Evolutionary conservation across 2,888 invertebrate species (phyloP).

Genomic region (Euproctis similis): DNA sequence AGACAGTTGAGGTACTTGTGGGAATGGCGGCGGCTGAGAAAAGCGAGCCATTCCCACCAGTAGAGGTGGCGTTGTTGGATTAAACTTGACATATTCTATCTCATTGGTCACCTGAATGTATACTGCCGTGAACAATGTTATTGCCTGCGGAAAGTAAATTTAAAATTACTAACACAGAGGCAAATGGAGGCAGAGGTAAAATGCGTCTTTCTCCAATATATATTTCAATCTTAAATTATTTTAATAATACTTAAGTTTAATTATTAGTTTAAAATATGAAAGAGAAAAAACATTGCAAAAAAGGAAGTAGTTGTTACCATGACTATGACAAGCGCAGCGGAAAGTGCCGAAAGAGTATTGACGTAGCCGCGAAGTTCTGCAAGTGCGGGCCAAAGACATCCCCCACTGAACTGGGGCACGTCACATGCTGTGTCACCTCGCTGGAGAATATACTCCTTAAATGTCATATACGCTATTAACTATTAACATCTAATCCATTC

Average conservation of each 20-base stretch:
- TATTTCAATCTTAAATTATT: too few relatives aligned
- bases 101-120: constrained; percentile 43
- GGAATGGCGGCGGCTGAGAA: constrained; percentile 10
- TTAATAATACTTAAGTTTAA: too few relatives aligned
- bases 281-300: too few relatives aligned
- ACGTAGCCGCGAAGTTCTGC: constrained; percentile 45
- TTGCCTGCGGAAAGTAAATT: too few relatives aligned
- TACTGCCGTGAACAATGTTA: constrained; percentile 50
- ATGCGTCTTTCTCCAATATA: too few relatives aligned
- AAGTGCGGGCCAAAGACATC: constrained; percentile 49
- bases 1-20: constrained; percentile 18
- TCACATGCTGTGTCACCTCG: constrained; percentile 33
- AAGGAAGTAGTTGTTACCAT: constrained; percentile 32
- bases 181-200: too few relatives aligned
- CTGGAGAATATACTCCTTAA: too few relatives aligned
- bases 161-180: too few relatives aligned
- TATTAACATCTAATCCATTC: too few relatives aligned
- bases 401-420: constrained; percentile 32
- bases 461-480: too few relatives aligned
- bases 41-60: constrained; percentile 39
- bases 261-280: too few relatives aligned
- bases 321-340: constrained; percentile 46
- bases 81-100: constrained; percentile 32
- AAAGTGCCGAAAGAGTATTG: constrained; percentile 44
- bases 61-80: constrained; percentile 26